Evolutionary conservation across 2,888 invertebrate species (phyloP).

Genomic region (Melanostoma scalare): DNA sequence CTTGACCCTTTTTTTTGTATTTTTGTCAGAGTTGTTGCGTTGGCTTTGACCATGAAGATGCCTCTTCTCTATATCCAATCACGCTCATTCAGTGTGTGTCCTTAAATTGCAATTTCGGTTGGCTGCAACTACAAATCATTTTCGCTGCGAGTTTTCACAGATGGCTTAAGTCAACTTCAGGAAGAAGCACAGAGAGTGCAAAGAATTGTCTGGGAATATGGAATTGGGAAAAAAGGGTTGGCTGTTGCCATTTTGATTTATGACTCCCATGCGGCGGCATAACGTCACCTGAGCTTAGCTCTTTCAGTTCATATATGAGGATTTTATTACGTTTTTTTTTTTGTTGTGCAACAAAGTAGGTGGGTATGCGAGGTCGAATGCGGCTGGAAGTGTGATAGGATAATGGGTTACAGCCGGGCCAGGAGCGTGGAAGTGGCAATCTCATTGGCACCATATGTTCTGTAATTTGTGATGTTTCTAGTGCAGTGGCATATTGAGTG

Average conservation of each 20-base stretch:
- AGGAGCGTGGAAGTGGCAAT: conserved; percentile 75
- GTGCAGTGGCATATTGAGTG: conserved; percentile 54
- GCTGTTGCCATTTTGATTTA: conserved; percentile 67
- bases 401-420: conserved; percentile 45
- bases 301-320: conserved; percentile 22
- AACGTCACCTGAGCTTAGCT: conserved; percentile 67
- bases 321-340: background rate
- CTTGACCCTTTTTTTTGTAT: conserved; percentile 59
- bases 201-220: conserved; percentile 36
- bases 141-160: conserved; percentile 61
- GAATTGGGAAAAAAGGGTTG: conserved; percentile 55
- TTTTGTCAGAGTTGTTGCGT: background rate
- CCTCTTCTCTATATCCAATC: background rate
- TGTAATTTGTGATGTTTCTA: conserved; percentile 82
- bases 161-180: conserved; percentile 60
- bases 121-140: conserved; percentile 69
- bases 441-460: conserved; percentile 82
- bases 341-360: conserved; percentile 9
- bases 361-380: conserved; percentile 31
- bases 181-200: conserved; percentile 14
- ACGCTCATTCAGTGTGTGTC: conserved; percentile 30
- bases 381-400: conserved; percentile 21
- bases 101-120: conserved; percentile 70
- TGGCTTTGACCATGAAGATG: conserved; percentile 62
- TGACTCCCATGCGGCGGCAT: conserved; percentile 65